Evolutionary conservation across 2,113 vertebrate genomes (phyloP).

Genomic region (Amphiprion ocellaris): DNA sequence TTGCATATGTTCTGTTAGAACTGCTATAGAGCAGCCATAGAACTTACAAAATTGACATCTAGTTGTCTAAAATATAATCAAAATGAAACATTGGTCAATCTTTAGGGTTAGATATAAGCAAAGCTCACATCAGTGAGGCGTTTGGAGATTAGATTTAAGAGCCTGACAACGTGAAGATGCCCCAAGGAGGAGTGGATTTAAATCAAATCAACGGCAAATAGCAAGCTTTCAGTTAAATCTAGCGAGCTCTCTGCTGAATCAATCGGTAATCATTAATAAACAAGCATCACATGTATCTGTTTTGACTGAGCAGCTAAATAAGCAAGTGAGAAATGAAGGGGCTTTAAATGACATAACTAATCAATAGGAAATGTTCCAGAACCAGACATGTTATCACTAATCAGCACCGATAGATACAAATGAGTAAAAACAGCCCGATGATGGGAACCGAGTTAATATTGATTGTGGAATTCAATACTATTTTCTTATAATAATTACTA

Average conservation of each 20-base stretch:
- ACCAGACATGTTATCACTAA: neutral
- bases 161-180: neutral
- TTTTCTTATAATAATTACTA: neutral
- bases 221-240: neutral
- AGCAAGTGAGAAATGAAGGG: neutral
- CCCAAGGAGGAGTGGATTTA: neutral
- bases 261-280: conserved; percentile 21
- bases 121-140: no score
- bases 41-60: neutral
- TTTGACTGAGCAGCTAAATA: conserved; percentile 1
- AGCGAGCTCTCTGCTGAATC: neutral
- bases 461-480: neutral
- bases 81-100: no score
- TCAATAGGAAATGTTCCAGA: conserved; percentile 7
- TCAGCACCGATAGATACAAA: neutral
- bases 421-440: neutral
- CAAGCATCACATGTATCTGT: neutral
- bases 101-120: no score
- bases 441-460: neutral
- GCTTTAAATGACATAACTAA: conserved; percentile 7
- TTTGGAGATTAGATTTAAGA: neutral
- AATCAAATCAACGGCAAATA: neutral
- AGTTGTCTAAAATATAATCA: no score
- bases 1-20: neutral
- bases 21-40: neutral